Evolutionary conservation across 2,113 vertebrate species (phyloP), one percentile per base, ranked within the genome.

Genomic region (Pica pica): DNA sequence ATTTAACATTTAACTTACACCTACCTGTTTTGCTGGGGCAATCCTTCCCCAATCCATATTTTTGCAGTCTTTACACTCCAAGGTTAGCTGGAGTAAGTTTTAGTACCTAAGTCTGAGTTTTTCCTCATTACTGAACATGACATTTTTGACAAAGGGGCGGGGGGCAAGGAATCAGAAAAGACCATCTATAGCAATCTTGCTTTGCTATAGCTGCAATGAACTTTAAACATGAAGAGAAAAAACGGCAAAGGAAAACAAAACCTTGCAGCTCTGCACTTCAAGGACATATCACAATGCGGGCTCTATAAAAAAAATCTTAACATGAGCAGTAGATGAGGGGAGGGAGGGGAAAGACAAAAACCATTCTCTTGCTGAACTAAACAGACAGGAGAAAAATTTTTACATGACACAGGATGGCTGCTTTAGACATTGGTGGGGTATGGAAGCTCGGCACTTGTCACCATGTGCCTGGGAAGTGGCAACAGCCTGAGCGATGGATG

Each of bases 281-380:
- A 98, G 98, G 97, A 98, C 98, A 91, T 69, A 64, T 83, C 87
- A 93, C 93, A 97, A 97, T 93, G 94, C 73, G 79, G 90, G 93
- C 97, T 97, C 96, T 94, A 94, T 93, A 97, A 96, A 97, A 97
- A 64, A 96, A 96, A 96, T 93, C 93, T 95, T 95, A 92, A 57
- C 70, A 82, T 46, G 78, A 97, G 91, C 93, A 95, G 95, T 80
- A 93, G 83, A 73, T 65, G 86, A 93, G 74, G 49, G 63, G 89
- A 47, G 61, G 90, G 80, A 93, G 67, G 84, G 87, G 26, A 69
- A 86, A 97, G 81, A 94, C 91, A 97, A 95, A 93, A 97, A 98
- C 93, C 96, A 94, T 96, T 97, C 98, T 97, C 97, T 97, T 95
- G 92, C 95, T 97, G 95, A 94, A 97, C 96, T 95, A 96, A 98